Conservation (phyloP, 2,113 vertebrate genomes). For the Sinocyclocheilus maitianheensis region DNA sequence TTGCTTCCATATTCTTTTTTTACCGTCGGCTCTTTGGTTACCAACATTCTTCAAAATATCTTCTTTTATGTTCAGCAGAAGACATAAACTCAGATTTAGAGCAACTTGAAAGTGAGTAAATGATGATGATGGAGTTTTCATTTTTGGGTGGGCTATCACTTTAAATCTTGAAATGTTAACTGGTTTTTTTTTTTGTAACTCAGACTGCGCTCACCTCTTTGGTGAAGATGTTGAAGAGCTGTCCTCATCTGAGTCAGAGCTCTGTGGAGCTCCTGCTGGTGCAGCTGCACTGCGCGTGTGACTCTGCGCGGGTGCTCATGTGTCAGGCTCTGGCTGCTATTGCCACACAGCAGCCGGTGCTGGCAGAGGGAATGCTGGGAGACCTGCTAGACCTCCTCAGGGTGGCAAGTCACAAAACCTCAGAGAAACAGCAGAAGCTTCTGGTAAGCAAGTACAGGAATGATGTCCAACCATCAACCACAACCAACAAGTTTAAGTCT, state of each 20-base stretch:
- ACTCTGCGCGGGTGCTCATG: slow-evolving; percentile 84
- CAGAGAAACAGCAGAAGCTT: slow-evolving; percentile 93
- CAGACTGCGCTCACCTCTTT: slow-evolving; percentile 89
- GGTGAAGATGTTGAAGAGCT: slow-evolving; percentile 88
- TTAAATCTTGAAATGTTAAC: background rate
- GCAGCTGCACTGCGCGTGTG: slow-evolving; percentile 88
- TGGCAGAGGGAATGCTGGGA: slow-evolving; percentile 93
- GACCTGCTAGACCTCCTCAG: slow-evolving; percentile 92
- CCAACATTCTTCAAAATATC: too few relatives aligned
- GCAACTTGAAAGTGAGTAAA: too few relatives aligned
- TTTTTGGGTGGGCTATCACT: background rate
- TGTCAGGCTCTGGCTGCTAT: slow-evolving; percentile 94
- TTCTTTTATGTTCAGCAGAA: too few relatives aligned
- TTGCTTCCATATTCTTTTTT: too few relatives aligned
- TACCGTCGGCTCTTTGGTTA: too few relatives aligned
- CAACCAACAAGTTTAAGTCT: background rate
- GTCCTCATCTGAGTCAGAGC: slow-evolving; percentile 88
- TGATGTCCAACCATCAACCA: background rate
- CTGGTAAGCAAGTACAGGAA: slow-evolving; percentile 79
- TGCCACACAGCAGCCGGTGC: slow-evolving; percentile 90
- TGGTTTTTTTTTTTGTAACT: background rate
- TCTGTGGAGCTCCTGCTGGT: slow-evolving; percentile 90
- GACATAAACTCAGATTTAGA: too few relatives aligned
- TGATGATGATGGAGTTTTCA: too few relatives aligned
- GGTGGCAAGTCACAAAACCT: slow-evolving; percentile 83